Percentiles rank a stretch among this genome's conserved stretches.
Conservation (phyloP, 2,797 vertebrate genomes). For the Coreius guichenoti region DNA sequence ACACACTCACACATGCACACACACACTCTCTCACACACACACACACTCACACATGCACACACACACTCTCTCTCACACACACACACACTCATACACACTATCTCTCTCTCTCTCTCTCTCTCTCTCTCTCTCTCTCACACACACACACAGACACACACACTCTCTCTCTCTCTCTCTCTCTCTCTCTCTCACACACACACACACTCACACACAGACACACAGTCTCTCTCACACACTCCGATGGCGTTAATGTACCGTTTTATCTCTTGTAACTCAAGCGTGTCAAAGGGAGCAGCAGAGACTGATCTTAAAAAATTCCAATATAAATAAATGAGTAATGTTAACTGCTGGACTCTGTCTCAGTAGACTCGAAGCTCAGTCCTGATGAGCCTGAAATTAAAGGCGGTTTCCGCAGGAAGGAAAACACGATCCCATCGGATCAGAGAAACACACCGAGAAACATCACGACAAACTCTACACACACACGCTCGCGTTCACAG, state of each 20-base stretch:
- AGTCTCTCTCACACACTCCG: too few species aligned
- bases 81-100: too few species aligned
- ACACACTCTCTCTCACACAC: too few species aligned
- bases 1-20: too few species aligned
- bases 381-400: slow-evolving; percentile 86
- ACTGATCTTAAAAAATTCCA: slow-evolving; percentile 65
- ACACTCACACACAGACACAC: slow-evolving; percentile 33
- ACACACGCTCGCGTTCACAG: not conserved
- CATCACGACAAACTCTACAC: not conserved
- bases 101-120: too few species aligned
- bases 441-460: too few species aligned
- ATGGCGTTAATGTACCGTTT: slow-evolving; percentile 77
- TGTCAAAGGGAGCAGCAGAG: slow-evolving; percentile 75
- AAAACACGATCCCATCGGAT: not conserved
- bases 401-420: slow-evolving; percentile 65
- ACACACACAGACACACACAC: too few species aligned
- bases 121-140: too few species aligned
- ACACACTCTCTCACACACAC: too few species aligned
- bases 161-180: too few species aligned
- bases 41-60: too few species aligned
- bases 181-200: not conserved
- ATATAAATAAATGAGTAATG: slow-evolving; percentile 63
- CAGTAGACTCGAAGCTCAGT: slow-evolving; percentile 78
- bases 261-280: slow-evolving; percentile 79
- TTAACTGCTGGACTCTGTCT: slow-evolving; percentile 83